Percentiles rank a stretch among this genome's conserved stretches.
Evolutionary conservation across 2,113 vertebrate species (phyloP).

Genomic region (Clinocottus analis): DNA sequence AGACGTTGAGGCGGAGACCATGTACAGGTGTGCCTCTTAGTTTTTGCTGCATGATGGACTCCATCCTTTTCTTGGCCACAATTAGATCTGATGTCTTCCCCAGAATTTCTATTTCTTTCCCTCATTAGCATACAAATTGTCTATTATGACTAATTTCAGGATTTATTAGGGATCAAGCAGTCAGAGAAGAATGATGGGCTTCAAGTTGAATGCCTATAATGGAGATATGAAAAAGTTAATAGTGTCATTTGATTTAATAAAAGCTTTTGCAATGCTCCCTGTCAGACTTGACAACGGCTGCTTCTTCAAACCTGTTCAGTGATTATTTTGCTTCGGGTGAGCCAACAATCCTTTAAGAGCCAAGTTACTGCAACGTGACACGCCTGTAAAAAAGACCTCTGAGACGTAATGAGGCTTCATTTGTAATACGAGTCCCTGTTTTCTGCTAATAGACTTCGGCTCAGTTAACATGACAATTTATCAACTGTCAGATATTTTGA

Average conservation of each 20-base stretch:
- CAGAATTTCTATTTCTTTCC: not conserved
- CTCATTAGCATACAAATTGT: constrained; percentile 1
- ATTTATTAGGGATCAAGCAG: not conserved
- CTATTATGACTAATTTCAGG: not conserved
- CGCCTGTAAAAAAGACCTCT: constrained; percentile 4
- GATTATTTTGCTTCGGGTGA: not conserved
- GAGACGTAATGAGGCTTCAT: too few relatives aligned
- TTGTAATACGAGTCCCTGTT: too few relatives aligned
- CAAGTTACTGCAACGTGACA: too few relatives aligned
- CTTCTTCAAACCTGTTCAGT: not conserved
- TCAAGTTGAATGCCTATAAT: not conserved
- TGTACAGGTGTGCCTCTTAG: constrained; percentile 90
- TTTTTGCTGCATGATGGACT: not conserved
- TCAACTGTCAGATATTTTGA: too few relatives aligned
- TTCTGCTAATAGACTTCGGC: too few relatives aligned
- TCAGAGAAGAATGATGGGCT: not conserved
- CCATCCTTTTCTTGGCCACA: not conserved
- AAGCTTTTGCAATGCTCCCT: constrained; percentile 12
- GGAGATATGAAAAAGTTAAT: not conserved
- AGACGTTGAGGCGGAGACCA: constrained; percentile 98
- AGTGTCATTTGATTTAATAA: not conserved
- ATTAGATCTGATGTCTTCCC: not conserved
- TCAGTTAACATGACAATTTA: too few relatives aligned
- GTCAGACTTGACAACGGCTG: not conserved
- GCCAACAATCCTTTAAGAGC: not conserved